Base-by-base conservation (phyloP, 1,140 invertebrate genomes). In the Halictus rubicundus region DNA sequence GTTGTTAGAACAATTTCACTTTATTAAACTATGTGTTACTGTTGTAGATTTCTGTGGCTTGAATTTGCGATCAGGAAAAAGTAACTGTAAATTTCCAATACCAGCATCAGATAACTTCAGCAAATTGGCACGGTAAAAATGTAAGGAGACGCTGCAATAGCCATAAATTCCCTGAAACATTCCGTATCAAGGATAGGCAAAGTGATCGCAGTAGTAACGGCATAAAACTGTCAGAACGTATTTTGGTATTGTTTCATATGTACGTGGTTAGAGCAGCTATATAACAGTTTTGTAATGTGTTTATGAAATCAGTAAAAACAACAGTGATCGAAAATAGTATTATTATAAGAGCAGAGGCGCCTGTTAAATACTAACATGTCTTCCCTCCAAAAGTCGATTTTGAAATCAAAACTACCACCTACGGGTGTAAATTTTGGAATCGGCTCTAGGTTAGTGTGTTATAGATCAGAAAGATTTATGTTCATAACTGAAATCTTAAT, bases 341-440 rank as follows among this genome's bases (percentile, higher is more conserved):
- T 79, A 68, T 49, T 79, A 68, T n/a, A 49, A 60, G 57, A 66
- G 39, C 39, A 68, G 19, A 66, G 19, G 46, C 54, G 21, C 32
- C 52, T 65, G 39, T 14, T 49, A 19, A 57, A 54, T 70, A 68
- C 54, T 73, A 85, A 82, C 39, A 95, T 95, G 95, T 96, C 95
- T 73, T 94, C 94, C 76, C 93, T 96, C 83, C 95, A 96, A 90
- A 96, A 96, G 89, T 94, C 93, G 87, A 94, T 96, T 72, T 91
- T 96, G 78, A 96, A 96, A 90, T 95, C 94, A 78, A 95, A 94
- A 91, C 87, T 96, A 77, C 95, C 95, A 88, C 95, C 95, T 16
- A 78, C 90, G 16, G 86, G 86, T 63, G 82, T 91, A 25, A 88
- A 87, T 83, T 89, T 90, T 74, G 78, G 88, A 73, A 68, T 90